Base-by-base conservation (phyloP, 2,113 vertebrate species). In the Pavo muticus region DNA sequence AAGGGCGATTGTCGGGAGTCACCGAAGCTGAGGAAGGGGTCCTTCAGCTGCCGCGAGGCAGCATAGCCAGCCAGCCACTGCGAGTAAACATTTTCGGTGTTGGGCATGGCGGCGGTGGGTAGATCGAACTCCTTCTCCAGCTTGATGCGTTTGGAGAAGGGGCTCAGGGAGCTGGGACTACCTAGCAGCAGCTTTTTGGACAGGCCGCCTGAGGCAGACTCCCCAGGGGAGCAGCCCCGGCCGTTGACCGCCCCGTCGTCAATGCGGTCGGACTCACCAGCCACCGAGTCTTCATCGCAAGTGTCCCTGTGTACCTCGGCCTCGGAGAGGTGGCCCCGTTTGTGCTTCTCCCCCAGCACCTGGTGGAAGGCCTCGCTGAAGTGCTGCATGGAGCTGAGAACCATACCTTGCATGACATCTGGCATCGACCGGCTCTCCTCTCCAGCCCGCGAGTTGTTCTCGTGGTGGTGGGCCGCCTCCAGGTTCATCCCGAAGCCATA, bases 1-100 rank as follows among this genome's bases (percentile, higher is more conserved):
- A 99, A 99, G 97, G 99, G 99, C 98, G 99, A 99, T 99, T 99
- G 99, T 99, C 99, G 99, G 97, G 99, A 99, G 98, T 99, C 99
- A 88, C 99, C 99, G 95, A 99, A 99, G 98, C 97, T 99, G 94
- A 99, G 99, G 98, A 99, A 99, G 97, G 99, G 99, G 98, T 99
- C 99, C 98, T 99, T 99, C 97, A 99, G 98, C 98, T 99, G 99
- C 97, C 99, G 98, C 50, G 99, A 99, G 96, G 99, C 99, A 42
- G 99, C 99, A 8, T 99, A 99, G 97, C 99, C 99, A 13, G 99
- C 99, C 93, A 99, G 98, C 99, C 99, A 99, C 98, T 99, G 99
- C 74, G 99, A 99, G 97, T 99, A 99, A 97, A 99, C 99, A 95
- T 99, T 99, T 97, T 99, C 99, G 6, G 99, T 98, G 98, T 99